Evolutionary conservation across 2,797 vertebrate genomes (phyloP), one percentile per base, ranked within the genome.

Genomic region (Enteromius viviparus): DNA sequence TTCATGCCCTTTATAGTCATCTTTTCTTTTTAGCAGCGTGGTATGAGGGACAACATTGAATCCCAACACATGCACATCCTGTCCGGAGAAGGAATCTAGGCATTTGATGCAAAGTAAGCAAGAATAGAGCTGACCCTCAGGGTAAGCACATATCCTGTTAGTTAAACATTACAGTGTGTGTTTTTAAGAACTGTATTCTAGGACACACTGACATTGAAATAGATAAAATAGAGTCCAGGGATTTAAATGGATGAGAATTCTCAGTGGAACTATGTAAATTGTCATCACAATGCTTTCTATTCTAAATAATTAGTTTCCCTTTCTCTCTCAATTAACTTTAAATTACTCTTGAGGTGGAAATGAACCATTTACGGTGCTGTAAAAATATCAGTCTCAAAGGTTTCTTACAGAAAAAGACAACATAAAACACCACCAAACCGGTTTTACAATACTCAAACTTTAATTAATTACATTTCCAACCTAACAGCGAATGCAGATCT

Each of bases 391-490:
- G 21, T 72, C 11, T 49, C 26, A 76, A 64, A 49, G 9, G 21
- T 7, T 45, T 40, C 21, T 49, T 21, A 37, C 40, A 60, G 3
- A 15, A 58, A 76, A 78, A 32, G 11, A 10, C 1, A 49, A 74
- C 11, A 72, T 21, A 53, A 68, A 71, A 66, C 42, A 34, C 29
- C 19, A 8, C 23, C 53, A 62, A 12, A 19, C 3, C 65, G 19
- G 45, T 86, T 88, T 78, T 26, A 69, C 68, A 79, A 79, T 49
- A 81, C 47, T 78, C 23, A 72, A 74, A 75, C 85, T 88, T 86
- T 87, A 78, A 72, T 93, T 93, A 90, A 72, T 93, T 93, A 90
- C 58, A 94, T 92, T 82, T 90, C 93, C 89, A 93, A 95, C 92
- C 90, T 91, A 92, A 93, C 91, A 88, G 91, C 87, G 40, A 85